These are phyloP conservation scores for Campoplex capitator DNA, from an alignment of 2,888 invertebrate species.

Conservation along the genomic window DNA sequence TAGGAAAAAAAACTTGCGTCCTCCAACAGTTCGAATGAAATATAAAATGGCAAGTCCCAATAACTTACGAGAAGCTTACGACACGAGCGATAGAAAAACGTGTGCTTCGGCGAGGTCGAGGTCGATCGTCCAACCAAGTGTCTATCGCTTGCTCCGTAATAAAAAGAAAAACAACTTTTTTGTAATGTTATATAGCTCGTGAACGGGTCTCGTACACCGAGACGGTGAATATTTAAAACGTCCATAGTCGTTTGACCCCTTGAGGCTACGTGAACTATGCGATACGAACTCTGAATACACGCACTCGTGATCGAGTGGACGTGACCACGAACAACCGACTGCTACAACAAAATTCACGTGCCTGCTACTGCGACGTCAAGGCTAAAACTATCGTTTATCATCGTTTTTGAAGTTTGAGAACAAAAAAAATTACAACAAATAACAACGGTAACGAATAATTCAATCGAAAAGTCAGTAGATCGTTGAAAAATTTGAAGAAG, in stretches of 20 bases:
- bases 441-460: no score
- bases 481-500: no score
- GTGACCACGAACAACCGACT: neutral
- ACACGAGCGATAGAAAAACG: neutral
- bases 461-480: no score
- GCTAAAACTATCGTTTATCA: neutral
- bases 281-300: constrained; percentile 16
- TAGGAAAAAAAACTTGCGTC: neutral
- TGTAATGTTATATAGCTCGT: neutral
- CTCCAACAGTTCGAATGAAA: constrained; percentile 1
- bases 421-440: neutral
- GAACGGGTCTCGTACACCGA: neutral
- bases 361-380: neutral
- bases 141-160: constrained; percentile 7
- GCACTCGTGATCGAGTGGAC: constrained; percentile 4
- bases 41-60: neutral
- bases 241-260: constrained; percentile 38
- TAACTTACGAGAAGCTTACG: neutral
- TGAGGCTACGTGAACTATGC: constrained; percentile 15
- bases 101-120: constrained; percentile 39
- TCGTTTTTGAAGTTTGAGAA: neutral
- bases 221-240: constrained; percentile 60
- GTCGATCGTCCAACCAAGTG: constrained; percentile 37
- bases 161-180: constrained; percentile 3
- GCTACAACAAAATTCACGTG: neutral